Evolutionary conservation across 2,888 invertebrate genomes (phyloP).

Genomic region (Palloptera scutellata): DNA sequence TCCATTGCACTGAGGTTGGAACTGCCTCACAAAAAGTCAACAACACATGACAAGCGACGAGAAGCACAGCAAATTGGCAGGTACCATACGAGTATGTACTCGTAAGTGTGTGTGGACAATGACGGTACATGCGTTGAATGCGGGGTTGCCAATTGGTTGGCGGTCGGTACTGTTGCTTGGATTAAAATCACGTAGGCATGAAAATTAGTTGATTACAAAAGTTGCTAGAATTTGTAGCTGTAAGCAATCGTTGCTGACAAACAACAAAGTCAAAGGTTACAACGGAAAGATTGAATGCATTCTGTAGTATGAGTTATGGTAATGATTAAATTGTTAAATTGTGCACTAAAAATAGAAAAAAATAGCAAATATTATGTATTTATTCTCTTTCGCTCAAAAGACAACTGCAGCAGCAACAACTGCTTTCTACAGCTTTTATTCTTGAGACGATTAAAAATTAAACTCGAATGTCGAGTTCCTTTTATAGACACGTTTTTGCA

Average conservation of each 20-base stretch:
- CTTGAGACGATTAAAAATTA: too few species aligned
- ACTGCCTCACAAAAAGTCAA: background rate
- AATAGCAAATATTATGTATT: too few species aligned
- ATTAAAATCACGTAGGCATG: conserved; percentile 11
- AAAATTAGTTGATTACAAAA: conserved; percentile 15
- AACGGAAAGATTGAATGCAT: background rate
- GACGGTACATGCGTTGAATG: background rate
- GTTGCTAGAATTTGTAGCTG: background rate
- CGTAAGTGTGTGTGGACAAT: background rate
- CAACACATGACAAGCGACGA: background rate
- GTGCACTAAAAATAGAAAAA: too few species aligned
- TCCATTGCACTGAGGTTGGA: background rate
- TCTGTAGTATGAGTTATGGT: background rate
- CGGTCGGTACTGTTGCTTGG: background rate
- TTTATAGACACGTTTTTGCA: conserved; percentile 33
- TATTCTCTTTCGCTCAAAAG: too few species aligned
- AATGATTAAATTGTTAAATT: too few species aligned
- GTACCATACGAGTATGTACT: too few species aligned
- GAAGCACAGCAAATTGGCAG: background rate
- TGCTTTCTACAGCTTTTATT: too few species aligned
- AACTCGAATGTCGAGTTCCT: background rate
- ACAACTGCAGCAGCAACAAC: too few species aligned
- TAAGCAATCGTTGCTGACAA: background rate
- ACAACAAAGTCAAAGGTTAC: background rate
- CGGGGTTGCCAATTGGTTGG: background rate